phyloP scores from a whole-genome alignment of 2,888 invertebrate genomes.

The Cantharis flavilabris region DNA sequence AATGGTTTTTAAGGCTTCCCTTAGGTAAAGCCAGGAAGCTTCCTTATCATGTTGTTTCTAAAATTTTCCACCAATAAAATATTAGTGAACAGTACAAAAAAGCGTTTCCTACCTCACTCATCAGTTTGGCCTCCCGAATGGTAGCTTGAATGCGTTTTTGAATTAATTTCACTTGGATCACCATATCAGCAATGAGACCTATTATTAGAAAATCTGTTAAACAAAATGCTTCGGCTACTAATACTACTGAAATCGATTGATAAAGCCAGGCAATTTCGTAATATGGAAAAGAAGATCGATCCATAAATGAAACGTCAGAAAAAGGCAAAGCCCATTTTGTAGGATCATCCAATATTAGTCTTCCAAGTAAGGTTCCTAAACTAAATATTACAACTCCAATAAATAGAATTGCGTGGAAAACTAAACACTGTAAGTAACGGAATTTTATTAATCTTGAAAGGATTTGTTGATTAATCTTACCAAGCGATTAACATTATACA shows the following conservation, averaged over 20 bases:
- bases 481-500: slow-evolving; percentile 1
- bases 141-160: not conserved
- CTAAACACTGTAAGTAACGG: not conserved
- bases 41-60: not conserved
- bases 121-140: not conserved
- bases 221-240: not conserved
- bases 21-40: not conserved
- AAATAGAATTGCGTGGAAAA: not conserved
- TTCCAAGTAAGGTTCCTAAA: not conserved
- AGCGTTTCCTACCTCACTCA: not conserved
- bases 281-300: slow-evolving; percentile 12
- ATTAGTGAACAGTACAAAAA: not conserved
- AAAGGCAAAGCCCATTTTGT: slow-evolving; percentile 10
- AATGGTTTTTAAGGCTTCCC: not conserved
- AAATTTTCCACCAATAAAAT: not conserved
- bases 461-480: not conserved
- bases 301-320: slow-evolving; percentile 4
- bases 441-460: not conserved
- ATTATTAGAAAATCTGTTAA: not conserved
- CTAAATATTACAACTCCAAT: not conserved
- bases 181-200: not conserved
- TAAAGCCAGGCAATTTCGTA: slow-evolving; percentile 17
- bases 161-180: not conserved
- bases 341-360: not conserved
- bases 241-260: not conserved